Evolutionary conservation across 2,113 vertebrate species (phyloP).

Genomic region (Macquaria ambigua): DNA sequence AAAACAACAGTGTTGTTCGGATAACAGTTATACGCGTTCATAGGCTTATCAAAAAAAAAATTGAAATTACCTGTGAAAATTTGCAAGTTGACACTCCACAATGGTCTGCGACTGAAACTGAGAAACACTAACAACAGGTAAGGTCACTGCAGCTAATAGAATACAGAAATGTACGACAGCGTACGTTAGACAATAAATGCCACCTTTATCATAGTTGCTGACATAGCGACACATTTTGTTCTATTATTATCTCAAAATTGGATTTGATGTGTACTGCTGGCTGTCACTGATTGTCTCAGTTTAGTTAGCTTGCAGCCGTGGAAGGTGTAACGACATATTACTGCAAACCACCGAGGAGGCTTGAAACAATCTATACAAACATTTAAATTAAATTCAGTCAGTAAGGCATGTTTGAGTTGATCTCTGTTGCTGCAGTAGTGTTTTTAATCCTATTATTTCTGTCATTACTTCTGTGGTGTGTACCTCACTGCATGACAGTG

Average conservation of each 20-base stretch:
- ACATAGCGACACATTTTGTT: neutral
- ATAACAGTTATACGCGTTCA: neutral
- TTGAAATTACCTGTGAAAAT: neutral
- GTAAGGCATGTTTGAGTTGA: neutral
- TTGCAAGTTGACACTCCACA: neutral
- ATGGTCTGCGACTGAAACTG: conserved; percentile 36
- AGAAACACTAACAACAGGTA: conserved; percentile 52
- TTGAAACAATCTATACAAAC: too few relatives aligned
- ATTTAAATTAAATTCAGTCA: neutral
- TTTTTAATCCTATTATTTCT: neutral
- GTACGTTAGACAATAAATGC: neutral
- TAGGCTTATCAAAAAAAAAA: neutral
- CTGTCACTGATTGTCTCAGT: neutral
- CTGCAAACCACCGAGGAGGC: neutral
- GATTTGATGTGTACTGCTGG: neutral
- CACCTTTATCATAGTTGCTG: neutral
- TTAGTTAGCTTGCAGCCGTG: neutral
- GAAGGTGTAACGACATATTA: neutral
- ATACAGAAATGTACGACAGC: neutral
- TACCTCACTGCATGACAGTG: neutral
- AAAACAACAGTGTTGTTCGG: conserved; percentile 20
- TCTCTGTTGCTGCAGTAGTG: neutral
- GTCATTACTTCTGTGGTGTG: neutral
- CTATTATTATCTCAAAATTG: too few relatives aligned
- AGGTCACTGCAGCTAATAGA: conserved; percentile 10